phyloP scores from a whole-genome alignment of 2,888 invertebrate species.

The Trichopoda pennipes region DNA sequence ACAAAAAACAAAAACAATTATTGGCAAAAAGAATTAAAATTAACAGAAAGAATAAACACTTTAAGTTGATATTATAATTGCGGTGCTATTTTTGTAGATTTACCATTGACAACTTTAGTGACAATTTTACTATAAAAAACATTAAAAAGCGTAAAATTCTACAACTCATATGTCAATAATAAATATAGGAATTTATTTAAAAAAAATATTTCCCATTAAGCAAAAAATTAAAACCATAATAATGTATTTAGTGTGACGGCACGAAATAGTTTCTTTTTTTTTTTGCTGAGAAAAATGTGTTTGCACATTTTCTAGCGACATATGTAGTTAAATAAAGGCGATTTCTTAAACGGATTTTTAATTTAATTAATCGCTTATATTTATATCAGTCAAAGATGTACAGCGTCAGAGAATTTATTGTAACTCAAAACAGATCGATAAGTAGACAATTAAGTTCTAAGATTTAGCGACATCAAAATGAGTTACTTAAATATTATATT shows the following conservation, averaged over 20 bases:
- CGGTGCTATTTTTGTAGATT: slow-evolving; percentile 64
- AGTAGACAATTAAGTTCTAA: no score
- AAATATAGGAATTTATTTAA: not conserved
- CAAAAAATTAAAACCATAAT: slow-evolving; percentile 38
- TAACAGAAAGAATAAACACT: slow-evolving; percentile 6
- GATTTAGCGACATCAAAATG: no score
- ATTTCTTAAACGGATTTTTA: no score
- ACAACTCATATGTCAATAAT: slow-evolving; percentile 35
- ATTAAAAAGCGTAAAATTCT: slow-evolving; percentile 58
- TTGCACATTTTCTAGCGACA: no score
- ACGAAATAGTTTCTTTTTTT: not conserved
- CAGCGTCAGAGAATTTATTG: no score
- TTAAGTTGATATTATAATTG: slow-evolving; percentile 58
- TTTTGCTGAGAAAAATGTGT: not conserved
- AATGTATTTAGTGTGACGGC: slow-evolving; percentile 35
- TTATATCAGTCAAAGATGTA: no score
- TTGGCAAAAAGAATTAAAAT: slow-evolving; percentile 16
- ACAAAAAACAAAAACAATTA: slow-evolving; percentile 4
- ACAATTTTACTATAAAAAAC: slow-evolving; percentile 32
- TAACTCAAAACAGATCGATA: no score
- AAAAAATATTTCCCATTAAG: not conserved
- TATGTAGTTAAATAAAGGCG: no score
- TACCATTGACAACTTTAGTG: slow-evolving; percentile 57
- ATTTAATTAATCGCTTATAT: no score
- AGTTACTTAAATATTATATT: no score